Evolutionary conservation across 2,888 invertebrate species (phyloP), one percentile per base, ranked within the genome.

Genomic region (Nomada ferruginata): DNA sequence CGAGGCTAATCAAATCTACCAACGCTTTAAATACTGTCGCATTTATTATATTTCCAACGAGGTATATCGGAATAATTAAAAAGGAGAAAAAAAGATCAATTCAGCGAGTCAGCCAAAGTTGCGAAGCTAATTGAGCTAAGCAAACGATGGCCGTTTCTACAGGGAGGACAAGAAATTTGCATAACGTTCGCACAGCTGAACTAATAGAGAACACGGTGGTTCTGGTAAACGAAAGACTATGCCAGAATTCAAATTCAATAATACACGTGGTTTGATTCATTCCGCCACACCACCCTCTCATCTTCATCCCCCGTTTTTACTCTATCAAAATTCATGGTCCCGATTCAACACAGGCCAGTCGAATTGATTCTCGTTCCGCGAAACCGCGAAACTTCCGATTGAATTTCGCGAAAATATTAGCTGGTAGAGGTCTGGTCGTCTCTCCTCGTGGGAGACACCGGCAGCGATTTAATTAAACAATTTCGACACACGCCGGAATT

Each of bases 381-480:
- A 50, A 55, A 9, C 61, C 77, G 78, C 72, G 78, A 63, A 72
- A 79, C 79, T 81, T 64, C 36, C 52, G 60, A 79, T 81, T 69
- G 79, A 81, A 79, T 76, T 76, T 53, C 69, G 55, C 52, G 79
- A 70, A 74, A 81, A 81, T 73, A 79, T 64, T 53, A 64, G 63
- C 52, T 63, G 52, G 47, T 13, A 15, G 50, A 47, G 15, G 36
- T 36, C 36, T 18, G 63, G 10, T 44, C 7, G n/a, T 20, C 29
- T n/a, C 66, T 75, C 23, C 76, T 61, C 61, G 36, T 18, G 74
- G 76, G 73, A 52, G 23, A 50, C 20, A n/a, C 68, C 23, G 15
- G 36, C 20, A 26, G 52, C 65, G 74, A 84, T 84, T 82, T 76
- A 79, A 82, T 82, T 78, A 86, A 85, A 86, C 84, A 75, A 85